phyloP scores from a whole-genome alignment of 2,888 invertebrate genomes.

The Tinea trinotella region DNA sequence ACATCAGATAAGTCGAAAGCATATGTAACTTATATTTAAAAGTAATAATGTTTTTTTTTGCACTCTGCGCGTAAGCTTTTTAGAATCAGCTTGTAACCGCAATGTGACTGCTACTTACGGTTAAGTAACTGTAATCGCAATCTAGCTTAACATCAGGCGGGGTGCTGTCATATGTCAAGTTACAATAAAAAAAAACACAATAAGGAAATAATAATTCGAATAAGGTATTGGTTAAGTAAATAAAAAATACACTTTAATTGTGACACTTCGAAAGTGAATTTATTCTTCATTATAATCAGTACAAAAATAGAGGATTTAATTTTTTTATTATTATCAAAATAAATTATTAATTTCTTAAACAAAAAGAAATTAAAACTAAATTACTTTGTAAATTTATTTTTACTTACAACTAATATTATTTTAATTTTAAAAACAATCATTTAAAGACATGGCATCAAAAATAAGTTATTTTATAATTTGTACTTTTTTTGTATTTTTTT shows the following conservation, averaged over 20 bases:
- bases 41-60: too few species aligned
- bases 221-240: background rate
- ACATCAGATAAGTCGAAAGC: too few species aligned
- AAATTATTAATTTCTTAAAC: slow-evolving; percentile 15
- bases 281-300: slow-evolving; percentile 62
- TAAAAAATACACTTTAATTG: slow-evolving; percentile 30
- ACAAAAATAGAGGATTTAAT: slow-evolving; percentile 35
- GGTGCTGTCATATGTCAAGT: too few species aligned
- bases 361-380: background rate
- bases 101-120: too few species aligned
- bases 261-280: slow-evolving; percentile 65
- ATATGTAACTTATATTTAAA: too few species aligned
- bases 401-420: slow-evolving; percentile 8
- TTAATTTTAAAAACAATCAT: background rate
- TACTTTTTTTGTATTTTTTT: slow-evolving; percentile 6
- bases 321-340: background rate
- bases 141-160: too few species aligned
- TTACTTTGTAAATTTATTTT: slow-evolving; percentile 7
- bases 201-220: too few species aligned
- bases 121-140: too few species aligned
- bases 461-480: background rate
- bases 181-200: too few species aligned
- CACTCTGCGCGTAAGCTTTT: too few species aligned
- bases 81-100: too few species aligned
- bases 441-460: background rate